A percentile compares a stretch with the other conserved stretches of the same genome.
phyloP scores from a whole-genome alignment of 2,888 invertebrate species.

The Stegana nigrithorax region DNA sequence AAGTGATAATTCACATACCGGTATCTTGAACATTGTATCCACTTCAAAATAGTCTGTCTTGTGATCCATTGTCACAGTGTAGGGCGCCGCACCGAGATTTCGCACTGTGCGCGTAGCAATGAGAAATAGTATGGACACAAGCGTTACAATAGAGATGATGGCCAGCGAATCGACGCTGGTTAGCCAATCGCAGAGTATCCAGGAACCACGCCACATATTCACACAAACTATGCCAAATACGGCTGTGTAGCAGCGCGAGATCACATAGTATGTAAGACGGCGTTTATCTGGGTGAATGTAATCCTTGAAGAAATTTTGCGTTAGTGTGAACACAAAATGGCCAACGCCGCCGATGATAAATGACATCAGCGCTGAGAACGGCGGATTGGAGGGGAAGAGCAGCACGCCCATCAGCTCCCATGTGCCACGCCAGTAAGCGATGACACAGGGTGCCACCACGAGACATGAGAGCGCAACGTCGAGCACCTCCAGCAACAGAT shows the following conservation, averaged over 20 bases:
- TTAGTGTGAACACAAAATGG: constrained; percentile 77
- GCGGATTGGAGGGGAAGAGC: constrained; percentile 74
- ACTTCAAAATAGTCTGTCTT: constrained; percentile 85
- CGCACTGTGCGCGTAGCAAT: constrained; percentile 78
- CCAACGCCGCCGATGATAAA: constrained; percentile 78
- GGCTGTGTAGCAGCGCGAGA: constrained; percentile 80
- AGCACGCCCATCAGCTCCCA: constrained; percentile 84
- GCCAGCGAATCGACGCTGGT: constrained; percentile 72
- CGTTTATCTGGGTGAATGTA: constrained; percentile 77
- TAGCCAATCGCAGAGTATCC: constrained; percentile 79
- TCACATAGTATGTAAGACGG: constrained; percentile 76
- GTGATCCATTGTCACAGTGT: constrained; percentile 80
- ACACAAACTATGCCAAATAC: constrained; percentile 84
- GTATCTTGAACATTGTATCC: constrained; percentile 84
- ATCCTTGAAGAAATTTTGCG: constrained; percentile 74
- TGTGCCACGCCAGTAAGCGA: constrained; percentile 88
- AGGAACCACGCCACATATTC: constrained; percentile 89
- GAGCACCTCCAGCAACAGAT: constrained; percentile 73
- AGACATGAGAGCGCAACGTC: constrained; percentile 79
- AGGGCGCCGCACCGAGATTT: constrained; percentile 86
- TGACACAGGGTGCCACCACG: constrained; percentile 83
- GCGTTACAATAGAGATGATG: constrained; percentile 73
- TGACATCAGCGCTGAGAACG: constrained; percentile 76
- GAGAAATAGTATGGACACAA: constrained; percentile 77
- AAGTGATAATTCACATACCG: constrained; percentile 73